Evolutionary conservation across 2,888 invertebrate species (phyloP), one percentile per base, ranked within the genome.

Genomic region (Eupithecia inturbata): DNA sequence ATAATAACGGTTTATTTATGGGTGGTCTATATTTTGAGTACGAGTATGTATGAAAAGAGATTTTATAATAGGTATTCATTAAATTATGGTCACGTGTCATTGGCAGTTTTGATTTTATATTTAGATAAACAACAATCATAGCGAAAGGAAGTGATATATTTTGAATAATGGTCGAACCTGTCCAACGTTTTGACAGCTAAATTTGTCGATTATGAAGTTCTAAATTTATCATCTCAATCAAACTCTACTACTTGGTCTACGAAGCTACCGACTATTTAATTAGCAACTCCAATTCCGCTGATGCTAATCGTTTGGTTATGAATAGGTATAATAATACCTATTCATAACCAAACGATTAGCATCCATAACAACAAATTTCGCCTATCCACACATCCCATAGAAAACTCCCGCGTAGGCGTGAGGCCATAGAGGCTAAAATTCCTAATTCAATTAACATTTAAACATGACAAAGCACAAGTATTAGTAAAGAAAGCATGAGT

Each of bases 381-480:
- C 70, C 68, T 63, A 49, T 75, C 70, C 49, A 73, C 75, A 74
- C 60, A 70, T 67, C 69, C 67, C 45, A 68, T 62, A 72, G 73
- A 74, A 75, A 68, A 26, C 6, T 33, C n/a, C 10, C 39, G 62
- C 39, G 66, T 66, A 36, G 66, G 66, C 66, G 66, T 66, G 72
- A 81, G 79, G 80, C 77, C 67, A 78, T 77, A 74, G 74, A 80
- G 78, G 78, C 83, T 83, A 80, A 84, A 83, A 83, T 83, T 80
- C 84, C 86, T 85, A 87, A 89, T 87, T 86, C 81, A 88, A 89
- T 89, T 88, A 89, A 84, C 87, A 84, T 85, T 88, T 83, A 84
- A 84, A 84, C 83, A 85, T 81, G 79, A 82, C 80, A 83, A 87
- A 84, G 81, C 80, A 86, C 80, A 84, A 85, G 85, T 86, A 84